Conservation (phyloP, 2,888 invertebrate genomes). For the Netelia melanura region DNA sequence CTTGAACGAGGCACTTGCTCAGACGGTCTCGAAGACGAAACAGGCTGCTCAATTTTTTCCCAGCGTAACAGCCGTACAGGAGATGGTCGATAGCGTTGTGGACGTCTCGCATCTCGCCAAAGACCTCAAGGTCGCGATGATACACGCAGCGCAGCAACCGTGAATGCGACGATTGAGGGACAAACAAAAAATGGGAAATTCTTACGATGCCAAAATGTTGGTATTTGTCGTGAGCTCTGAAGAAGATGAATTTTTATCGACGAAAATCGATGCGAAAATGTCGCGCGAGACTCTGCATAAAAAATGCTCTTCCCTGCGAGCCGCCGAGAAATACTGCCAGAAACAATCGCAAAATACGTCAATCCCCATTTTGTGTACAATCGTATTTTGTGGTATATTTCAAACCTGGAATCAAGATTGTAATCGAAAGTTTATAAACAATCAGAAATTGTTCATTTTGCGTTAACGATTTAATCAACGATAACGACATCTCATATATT, state of each 20-base stretch:
- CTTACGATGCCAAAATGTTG: neutral
- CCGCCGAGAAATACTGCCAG: neutral
- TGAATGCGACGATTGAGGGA: constrained; percentile 72
- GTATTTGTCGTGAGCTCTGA: constrained; percentile 2
- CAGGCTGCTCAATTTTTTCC: constrained; percentile 97
- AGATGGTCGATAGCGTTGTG: constrained; percentile 96
- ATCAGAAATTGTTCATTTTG: neutral
- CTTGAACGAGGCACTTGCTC: constrained; percentile 92
- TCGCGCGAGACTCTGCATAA: neutral
- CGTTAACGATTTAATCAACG: neutral
- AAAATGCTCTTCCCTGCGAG: neutral
- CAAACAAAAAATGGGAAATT: neutral
- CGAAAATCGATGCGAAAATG: neutral
- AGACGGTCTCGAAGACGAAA: constrained; percentile 95
- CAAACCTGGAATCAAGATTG: constrained; percentile 26
- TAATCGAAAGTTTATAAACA: constrained; percentile 29
- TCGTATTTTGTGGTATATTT: constrained; percentile 26
- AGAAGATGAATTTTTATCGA: constrained; percentile 1
- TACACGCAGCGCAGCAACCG: constrained; percentile 88
- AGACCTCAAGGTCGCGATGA: constrained; percentile 91
- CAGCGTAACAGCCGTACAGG: constrained; percentile 94
- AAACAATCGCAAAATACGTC: neutral
- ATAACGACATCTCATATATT: constrained; percentile 27
- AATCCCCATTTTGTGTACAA: neutral
- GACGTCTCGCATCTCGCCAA: constrained; percentile 94